Base-by-base conservation (phyloP, 2,797 vertebrate species). In the Notolepis coatsorum region DNA sequence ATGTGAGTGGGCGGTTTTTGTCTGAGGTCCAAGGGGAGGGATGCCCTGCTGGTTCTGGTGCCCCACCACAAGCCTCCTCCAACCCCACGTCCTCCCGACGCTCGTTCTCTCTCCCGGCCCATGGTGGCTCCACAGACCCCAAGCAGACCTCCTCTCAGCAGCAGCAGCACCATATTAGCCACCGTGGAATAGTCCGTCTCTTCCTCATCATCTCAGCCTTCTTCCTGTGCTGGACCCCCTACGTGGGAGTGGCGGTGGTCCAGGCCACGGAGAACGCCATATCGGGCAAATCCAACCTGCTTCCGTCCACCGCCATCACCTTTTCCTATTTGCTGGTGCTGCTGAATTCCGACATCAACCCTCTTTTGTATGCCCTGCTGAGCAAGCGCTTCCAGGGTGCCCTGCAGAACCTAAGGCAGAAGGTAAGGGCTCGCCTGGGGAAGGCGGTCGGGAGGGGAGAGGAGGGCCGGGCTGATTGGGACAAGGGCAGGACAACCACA, bases 291-390 rank as follows among this genome's bases (percentile, higher is more conserved):
- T 64, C 84, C 47, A 91, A 79, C 50, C 65, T 87, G 0, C 68
- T 95, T 13, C 90, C 94, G 0, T 67, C 85, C 5, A 81, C 76
- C 0, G 89, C 81, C 0, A 63, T 95, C 1, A 95, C 93, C 38
- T 87, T 93, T 42, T 93, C 92, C 0, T 93, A 94, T 81, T 94
- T 91, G 90, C 84, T 95, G 69, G 77, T 92, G 45, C 63, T 95
- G 75, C 81, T 94, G 48, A 95, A 93, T 85, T 95, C 94, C 0
- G 93, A 92, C 80, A 90, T 95, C 68, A 95, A 95, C 52, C 94
- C 94, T 2, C 79, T 95, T 20, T 74, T 95, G n/a, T 95, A 95
- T 1, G 93, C 93, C 6, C 87, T 95, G 61, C 90, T 95, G 1
- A 95, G 94, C 77, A 90, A 92, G 46, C 88, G 93, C 21, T 95